Conservation (phyloP, 2,888 invertebrate genomes). For the Lycia hirtaria region DNA sequence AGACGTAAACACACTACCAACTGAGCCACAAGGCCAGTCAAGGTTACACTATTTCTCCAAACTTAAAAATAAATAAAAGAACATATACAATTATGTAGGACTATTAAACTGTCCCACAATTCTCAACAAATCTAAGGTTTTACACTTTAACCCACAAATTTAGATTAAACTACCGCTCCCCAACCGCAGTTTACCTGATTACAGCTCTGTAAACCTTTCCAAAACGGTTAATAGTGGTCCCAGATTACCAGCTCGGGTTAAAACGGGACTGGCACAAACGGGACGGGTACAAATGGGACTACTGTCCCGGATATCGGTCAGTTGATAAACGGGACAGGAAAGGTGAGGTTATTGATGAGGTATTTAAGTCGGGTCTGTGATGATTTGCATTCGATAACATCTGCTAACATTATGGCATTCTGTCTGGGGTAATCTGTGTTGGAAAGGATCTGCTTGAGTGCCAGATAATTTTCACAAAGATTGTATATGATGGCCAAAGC, state of each 20-base stretch:
- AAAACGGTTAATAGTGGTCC: slow-evolving; percentile 64
- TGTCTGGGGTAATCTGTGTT: too few species aligned
- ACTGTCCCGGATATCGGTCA: slow-evolving; percentile 55
- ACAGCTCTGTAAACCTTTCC: slow-evolving; percentile 40
- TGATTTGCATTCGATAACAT: neutral
- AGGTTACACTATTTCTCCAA: too few species aligned
- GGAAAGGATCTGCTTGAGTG: too few species aligned
- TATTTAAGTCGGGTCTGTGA: slow-evolving; percentile 11
- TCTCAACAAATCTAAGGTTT: neutral
- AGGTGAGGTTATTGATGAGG: slow-evolving; percentile 30
- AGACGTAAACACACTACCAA: too few species aligned
- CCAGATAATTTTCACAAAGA: too few species aligned
- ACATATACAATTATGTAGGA: too few species aligned
- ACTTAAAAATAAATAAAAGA: too few species aligned
- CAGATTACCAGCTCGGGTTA: slow-evolving; percentile 56
- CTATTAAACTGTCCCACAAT: neutral
- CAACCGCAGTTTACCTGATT: slow-evolving; percentile 38
- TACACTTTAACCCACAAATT: neutral
- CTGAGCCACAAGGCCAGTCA: too few species aligned
- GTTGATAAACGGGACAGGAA: slow-evolving; percentile 39
- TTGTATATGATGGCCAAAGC: too few species aligned
- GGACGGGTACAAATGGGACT: slow-evolving; percentile 59
- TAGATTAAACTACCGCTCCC: slow-evolving; percentile 38
- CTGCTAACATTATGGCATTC: neutral
- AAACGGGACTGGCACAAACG: slow-evolving; percentile 41